Base-by-base conservation (phyloP, 2,888 invertebrate genomes). In the Megamerina dolium region DNA sequence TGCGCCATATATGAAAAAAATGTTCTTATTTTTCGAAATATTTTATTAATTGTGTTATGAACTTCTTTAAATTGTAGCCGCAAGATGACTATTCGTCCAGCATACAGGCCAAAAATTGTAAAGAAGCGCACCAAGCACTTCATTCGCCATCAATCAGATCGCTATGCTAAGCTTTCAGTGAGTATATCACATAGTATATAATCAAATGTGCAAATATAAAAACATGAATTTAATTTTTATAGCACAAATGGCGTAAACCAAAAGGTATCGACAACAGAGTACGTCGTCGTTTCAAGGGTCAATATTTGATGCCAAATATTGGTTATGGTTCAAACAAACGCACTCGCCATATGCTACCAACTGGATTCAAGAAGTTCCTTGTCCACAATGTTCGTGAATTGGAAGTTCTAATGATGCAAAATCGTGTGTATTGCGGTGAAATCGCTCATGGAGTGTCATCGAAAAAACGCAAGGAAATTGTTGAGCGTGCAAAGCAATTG, bases 241-340 rank as follows among this genome's bases (percentile, higher is more conserved):
- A 91, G 90, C 81, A 87, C 58, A 94, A 90, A 82, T 99, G 99
- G 99, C 86, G 99, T 71, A 99, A 96, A 77, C 99, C 99, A 16
- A 96, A 96, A 78, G 99, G 99, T 92, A 99, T 99, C 75, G 99
- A 99, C 77, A 99, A 99, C 84, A 84, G 97, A 75, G 97, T 99
- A 37, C 85, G 99, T 59, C 86, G 99, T 72, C 84, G 96, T 60
- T 99, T 99, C 80, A 99, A 99, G 87, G 99, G 99, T 21, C 96
- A 96, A 71, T 93, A 87, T 70, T 77, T 91, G 77, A 99, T 99
- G 99, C 99, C 99, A 54, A 95, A 86, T 72, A 95, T 99, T 73
- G 99, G 99, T 82, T 99, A 96, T 71, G 97, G 99, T 57, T 92
- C 93, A 60, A 88, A 87, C 73, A 86, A 87, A 70, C 88, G 87